phyloP scores from a whole-genome alignment of 2,113 vertebrate species.

The Leptosomus discolor region DNA sequence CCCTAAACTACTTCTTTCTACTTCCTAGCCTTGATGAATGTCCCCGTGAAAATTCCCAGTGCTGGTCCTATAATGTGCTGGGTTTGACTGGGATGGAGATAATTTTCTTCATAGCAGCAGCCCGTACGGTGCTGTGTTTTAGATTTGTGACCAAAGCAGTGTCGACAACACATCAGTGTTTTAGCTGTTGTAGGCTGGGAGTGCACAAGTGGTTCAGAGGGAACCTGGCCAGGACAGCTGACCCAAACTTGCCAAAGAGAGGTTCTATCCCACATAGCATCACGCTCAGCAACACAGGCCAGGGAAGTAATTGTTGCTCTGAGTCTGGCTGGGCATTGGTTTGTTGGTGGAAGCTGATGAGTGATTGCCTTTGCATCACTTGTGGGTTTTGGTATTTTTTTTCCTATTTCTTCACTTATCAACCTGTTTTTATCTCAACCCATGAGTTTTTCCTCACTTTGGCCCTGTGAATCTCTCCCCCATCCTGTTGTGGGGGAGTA shows the following conservation, averaged over 20 bases:
- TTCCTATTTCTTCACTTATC: neutral
- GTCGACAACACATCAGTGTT: neutral
- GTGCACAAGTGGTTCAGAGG: neutral
- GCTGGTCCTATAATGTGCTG: neutral
- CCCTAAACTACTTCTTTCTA: neutral
- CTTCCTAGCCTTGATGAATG: neutral
- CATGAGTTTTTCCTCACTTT: neutral
- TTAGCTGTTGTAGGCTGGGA: neutral
- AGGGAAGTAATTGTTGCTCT: neutral
- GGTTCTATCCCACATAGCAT: rapidly evolving
- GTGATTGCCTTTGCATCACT: neutral
- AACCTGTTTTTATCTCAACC: neutral
- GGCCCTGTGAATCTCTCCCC: neutral
- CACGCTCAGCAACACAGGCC: rapidly evolving
- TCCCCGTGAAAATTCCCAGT: neutral
- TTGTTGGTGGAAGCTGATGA: neutral
- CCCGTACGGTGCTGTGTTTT: neutral
- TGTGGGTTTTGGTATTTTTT: neutral
- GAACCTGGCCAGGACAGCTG: neutral
- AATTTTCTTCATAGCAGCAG: neutral
- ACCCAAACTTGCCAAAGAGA: neutral
- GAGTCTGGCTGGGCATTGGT: neutral
- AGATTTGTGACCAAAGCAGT: neutral
- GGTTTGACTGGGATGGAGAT: neutral
- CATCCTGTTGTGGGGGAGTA: neutral